Percentiles rank a stretch among this genome's conserved stretches.
These are phyloP conservation scores for Suricata suricatta DNA, from an alignment of 2,113 vertebrate genomes.

Conservation along the genomic window DNA sequence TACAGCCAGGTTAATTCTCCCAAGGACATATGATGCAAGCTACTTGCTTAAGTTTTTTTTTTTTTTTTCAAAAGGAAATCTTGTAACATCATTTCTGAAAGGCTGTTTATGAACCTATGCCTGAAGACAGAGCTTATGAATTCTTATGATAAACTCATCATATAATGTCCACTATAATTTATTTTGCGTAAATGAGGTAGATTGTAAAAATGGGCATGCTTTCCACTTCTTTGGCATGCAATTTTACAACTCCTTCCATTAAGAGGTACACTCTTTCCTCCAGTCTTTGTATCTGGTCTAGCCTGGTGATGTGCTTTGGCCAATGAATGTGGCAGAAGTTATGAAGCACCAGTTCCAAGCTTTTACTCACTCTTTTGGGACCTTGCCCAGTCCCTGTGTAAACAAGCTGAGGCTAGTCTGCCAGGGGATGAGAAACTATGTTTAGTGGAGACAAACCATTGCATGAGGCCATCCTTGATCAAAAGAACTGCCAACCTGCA, in stretches of 20 bases:
- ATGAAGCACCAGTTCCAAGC: background rate
- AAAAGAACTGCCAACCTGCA: background rate
- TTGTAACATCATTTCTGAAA: background rate
- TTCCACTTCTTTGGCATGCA: background rate
- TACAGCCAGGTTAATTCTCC: background rate
- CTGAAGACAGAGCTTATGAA: background rate
- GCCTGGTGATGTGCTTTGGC: background rate
- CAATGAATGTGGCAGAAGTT: background rate
- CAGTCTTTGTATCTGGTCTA: background rate
- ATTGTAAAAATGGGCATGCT: no score
- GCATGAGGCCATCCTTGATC: background rate
- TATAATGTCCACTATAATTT: background rate
- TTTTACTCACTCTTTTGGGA: slow-evolving; percentile 3
- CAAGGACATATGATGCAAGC: background rate
- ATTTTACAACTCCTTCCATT: background rate
- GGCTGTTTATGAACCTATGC: background rate
- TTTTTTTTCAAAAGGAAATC: background rate
- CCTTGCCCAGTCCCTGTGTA: background rate
- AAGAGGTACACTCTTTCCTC: background rate
- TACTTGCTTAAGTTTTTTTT: background rate
- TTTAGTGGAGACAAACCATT: background rate
- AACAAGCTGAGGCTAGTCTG: background rate
- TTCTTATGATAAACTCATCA: background rate
- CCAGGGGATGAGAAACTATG: background rate
- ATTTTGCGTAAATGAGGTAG: background rate